Base-by-base conservation (phyloP, 2,888 invertebrate genomes). In the Stictocephala bisonia region DNA sequence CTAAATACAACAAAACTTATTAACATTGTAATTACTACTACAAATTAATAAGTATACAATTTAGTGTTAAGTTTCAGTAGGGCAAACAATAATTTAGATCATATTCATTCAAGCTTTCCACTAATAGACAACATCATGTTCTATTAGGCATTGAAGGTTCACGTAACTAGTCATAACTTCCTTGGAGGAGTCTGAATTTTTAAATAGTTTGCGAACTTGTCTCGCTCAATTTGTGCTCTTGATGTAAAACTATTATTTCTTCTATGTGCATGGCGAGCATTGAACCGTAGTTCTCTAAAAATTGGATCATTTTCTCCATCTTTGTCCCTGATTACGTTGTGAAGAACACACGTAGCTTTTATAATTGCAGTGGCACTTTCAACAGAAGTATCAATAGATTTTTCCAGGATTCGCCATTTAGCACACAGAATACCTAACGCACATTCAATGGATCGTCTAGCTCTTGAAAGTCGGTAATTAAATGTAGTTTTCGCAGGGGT, bases 271-370 rank as follows among this genome's bases (percentile, higher is more conserved):
- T 27, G 3, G 2, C 58, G 6, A 26, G 58, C 35, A 40, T 66
- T 66, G 9, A 31, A 60, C 4, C 40, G 64, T 11, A 60, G 1
- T 66, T 66, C 66, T 66, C 66, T 66, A 18, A 40, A 66, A 13
- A 31, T 7, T 40, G 66, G 66, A 66, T 66, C 31, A 22, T 13
- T 66, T 44, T 67, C 44, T 11, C 67, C 67, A 41, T 66, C 66
- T 41, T 66, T 66, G 24, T 66, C 66, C 11, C 31, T 67, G 9
- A 67, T 26, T 7, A 67, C 15, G 26, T 67, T 67, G 26, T 31
- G 31, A 13, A 29, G 3, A 24, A 67, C 9, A 67, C 44, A 44
- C 9, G 41, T 15, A 67, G 7, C 3, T 31, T 67, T 67, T 11
- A 67, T 67, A 20, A 67, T 67, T 6, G 13, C 40, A 44, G 3